A percentile compares a stretch with the other conserved stretches of the same genome.
Conservation (phyloP, 37 sponge, comb jelly and placozoan genomes). For the Eunapius fragilis region DNA sequence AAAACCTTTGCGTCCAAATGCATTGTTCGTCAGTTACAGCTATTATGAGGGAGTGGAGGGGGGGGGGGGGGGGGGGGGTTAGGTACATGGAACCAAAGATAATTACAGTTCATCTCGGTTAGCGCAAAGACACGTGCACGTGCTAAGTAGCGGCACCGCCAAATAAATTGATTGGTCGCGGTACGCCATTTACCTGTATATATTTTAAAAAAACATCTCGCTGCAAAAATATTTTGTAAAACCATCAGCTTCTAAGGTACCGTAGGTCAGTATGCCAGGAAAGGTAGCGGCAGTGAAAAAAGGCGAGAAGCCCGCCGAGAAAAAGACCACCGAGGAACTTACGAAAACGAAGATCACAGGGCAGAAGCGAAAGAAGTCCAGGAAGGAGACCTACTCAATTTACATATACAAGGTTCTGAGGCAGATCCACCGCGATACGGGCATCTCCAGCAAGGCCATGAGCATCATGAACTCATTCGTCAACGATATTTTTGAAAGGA, state of each 20-base stretch:
- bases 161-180: no score
- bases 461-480: conserved; percentile 98
- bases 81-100: no score
- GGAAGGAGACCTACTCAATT: conserved; percentile 96
- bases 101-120: no score
- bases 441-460: conserved; percentile 96
- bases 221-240: no score
- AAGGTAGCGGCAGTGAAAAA: conserved; percentile 21
- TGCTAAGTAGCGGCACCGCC: background rate
- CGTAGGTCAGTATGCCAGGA: conserved; percentile 33
- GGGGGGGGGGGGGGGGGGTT: no score
- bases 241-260: no score
- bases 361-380: no score
- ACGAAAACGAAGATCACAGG: background rate
- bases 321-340: background rate
- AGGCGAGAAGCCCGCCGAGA: conserved; percentile 25
- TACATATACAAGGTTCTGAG: conserved; percentile 98
- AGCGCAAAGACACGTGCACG: background rate
- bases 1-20: no score
- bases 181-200: no score
- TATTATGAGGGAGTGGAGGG: no score
- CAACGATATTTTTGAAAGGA: conserved; percentile 95
- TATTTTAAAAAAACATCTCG: no score
- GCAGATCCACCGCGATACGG: conserved; percentile 98
- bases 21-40: no score